These are phyloP conservation scores for pig (Sus scrofa) DNA, from an alignment of 2,113 vertebrate species.

Conservation along the genomic window T2T-Sscrofa CM000830.6:78259501-78260000, in stretches of 20 bases:
- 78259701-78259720: neutral
- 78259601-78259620: neutral
- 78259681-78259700: neutral
- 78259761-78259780: neutral
- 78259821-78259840: neutral
- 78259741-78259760: neutral
- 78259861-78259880: neutral
- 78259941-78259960: neutral
- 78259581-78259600: no score
- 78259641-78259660: neutral
- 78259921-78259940: neutral
- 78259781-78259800: neutral
- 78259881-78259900: neutral
- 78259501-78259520: neutral
- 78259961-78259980: neutral
- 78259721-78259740: neutral
- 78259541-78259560: neutral
- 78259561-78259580: neutral
- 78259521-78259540: neutral
- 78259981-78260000: neutral
- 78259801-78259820: neutral
- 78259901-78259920: neutral
- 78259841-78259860: neutral
- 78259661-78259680: neutral
- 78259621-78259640: neutral